These are phyloP conservation scores for Sarcophaga rosellei DNA, from an alignment of 2,888 invertebrate species.

Conservation along the genomic window DNA sequence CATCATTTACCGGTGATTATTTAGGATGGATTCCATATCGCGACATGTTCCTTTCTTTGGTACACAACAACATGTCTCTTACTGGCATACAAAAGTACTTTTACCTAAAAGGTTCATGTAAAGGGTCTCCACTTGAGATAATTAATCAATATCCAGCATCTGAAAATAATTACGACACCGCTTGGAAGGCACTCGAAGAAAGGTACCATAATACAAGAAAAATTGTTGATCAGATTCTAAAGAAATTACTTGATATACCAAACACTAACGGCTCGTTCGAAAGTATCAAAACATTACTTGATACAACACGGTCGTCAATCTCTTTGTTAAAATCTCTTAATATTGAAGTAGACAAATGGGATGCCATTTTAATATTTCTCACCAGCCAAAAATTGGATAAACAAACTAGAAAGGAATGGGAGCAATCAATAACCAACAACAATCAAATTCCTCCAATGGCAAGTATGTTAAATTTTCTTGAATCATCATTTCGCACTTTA, in stretches of 20 bases:
- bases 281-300: neutral
- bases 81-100: slow-evolving; percentile 32
- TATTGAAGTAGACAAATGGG: slow-evolving; percentile 24
- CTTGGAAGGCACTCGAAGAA: slow-evolving; percentile 19
- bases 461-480: slow-evolving; percentile 26
- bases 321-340: slow-evolving; percentile 17
- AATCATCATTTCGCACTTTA: slow-evolving; percentile 25
- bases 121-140: slow-evolving; percentile 32
- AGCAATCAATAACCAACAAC: neutral
- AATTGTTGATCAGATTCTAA: slow-evolving; percentile 23
- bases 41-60: slow-evolving; percentile 23
- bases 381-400: slow-evolving; percentile 29
- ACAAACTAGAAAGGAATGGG: slow-evolving; percentile 31
- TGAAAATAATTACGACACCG: slow-evolving; percentile 15
- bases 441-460: neutral
- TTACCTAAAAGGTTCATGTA: slow-evolving; percentile 10
- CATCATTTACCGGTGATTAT: slow-evolving; percentile 21
- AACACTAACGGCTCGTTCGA: no score
- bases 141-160: slow-evolving; percentile 37
- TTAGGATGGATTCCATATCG: slow-evolving; percentile 32
- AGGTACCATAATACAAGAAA: slow-evolving; percentile 30
- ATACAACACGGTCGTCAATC: slow-evolving; percentile 21
- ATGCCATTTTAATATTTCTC: slow-evolving; percentile 22
- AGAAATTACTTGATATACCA: neutral
- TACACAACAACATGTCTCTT: slow-evolving; percentile 14